Conservation (phyloP, 1,140 invertebrate species). For the Atta texana region DNA sequence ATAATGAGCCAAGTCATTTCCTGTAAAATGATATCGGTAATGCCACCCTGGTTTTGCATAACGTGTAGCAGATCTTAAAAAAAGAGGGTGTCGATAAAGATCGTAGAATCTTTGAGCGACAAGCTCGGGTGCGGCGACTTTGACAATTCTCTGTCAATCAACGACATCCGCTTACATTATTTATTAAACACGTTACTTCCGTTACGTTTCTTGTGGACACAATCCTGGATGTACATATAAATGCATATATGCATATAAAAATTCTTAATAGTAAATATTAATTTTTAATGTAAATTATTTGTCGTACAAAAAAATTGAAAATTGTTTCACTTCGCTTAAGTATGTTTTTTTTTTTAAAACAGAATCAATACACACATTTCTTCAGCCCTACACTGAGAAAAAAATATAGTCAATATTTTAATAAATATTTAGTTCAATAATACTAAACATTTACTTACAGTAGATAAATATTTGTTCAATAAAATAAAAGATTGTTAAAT, state of each 20-base stretch:
- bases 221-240: background rate
- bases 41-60: conserved; percentile 46
- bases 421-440: too few relatives aligned
- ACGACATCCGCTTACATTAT: conserved; percentile 47
- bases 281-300: conserved; percentile 3
- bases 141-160: conserved; percentile 59
- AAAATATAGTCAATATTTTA: too few relatives aligned
- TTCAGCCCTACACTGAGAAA: background rate
- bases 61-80: conserved; percentile 28
- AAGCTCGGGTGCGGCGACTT: conserved; percentile 26
- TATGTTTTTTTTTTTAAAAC: too few relatives aligned
- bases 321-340: background rate
- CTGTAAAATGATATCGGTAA: conserved; percentile 61
- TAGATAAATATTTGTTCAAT: too few relatives aligned
- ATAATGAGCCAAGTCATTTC: conserved; percentile 63
- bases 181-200: conserved; percentile 35
- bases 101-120: conserved; percentile 47
- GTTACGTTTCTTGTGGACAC: background rate
- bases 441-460: too few relatives aligned
- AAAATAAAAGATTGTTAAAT: too few relatives aligned
- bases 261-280: background rate
- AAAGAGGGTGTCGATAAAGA: conserved; percentile 40
- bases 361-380: background rate
- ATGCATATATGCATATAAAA: background rate
- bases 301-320: background rate